Base-by-base conservation (phyloP, 2,888 invertebrate species). In the Allolobophora icterica region DNA sequence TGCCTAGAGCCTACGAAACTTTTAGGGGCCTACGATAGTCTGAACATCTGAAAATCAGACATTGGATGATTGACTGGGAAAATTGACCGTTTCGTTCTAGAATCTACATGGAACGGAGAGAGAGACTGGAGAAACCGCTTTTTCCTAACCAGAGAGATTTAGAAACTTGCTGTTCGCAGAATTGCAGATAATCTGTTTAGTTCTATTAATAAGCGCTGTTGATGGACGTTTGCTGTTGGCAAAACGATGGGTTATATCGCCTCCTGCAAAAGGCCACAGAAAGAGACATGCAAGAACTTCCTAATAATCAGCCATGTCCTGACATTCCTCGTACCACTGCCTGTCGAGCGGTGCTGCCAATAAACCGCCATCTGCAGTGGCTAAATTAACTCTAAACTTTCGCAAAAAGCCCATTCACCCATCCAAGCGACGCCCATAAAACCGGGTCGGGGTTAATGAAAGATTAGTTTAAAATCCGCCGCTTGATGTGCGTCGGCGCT, bases 371-470 rank as follows among this genome's bases (percentile, higher is more conserved):
- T 87, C 87, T 87, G 87, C 87, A 87, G 87, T 38, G 35, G 87
- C 87, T 38, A 87, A 87, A 87, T 87, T 87, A 87, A 87, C 87
- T 87, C 87, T 87, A 87, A 87, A 87, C 30, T 87, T 87, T 38
- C 87, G 35, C 87, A 34, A 87, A 84, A 87, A 35, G 35, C 87
- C 87, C 87, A 38, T 87, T 87, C 87, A 8, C 71, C 71, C 30
- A 71, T 71, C 71, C 30, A 8, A 8, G 71, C 87, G 87, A 34
- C 87, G 87, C 34, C 87, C 87, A 87, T 87, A 87, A 87, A 87
- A 24, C n/a, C 87, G 87, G 87, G 87, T 87, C 87, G 87, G 38
- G 87, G 87, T 87, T 87, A 87, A 87, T 87, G 87, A 87, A 87
- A 87, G 87, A 87, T 87, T 87, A 87, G 87, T 87, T 38, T 38